Evolutionary conservation across 2,888 invertebrate species (phyloP).

Genomic region (Tenthredo livida): DNA sequence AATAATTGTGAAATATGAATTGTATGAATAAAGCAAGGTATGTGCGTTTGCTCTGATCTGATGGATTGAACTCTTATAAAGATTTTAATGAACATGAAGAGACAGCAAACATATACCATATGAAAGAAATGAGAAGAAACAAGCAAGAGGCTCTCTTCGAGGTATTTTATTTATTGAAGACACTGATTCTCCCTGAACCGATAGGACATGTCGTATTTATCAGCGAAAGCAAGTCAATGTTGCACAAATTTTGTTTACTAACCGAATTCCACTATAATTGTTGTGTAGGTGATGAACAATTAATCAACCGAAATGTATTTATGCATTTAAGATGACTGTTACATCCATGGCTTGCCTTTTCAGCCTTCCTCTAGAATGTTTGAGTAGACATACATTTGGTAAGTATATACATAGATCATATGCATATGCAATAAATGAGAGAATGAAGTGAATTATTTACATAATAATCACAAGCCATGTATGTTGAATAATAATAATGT

Average conservation of each 20-base stretch:
- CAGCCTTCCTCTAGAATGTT: neutral
- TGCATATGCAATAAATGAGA: neutral
- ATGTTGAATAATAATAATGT: slow-evolving; percentile 22
- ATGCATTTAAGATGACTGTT: slow-evolving; percentile 58
- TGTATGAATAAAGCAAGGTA: neutral
- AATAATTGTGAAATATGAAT: neutral
- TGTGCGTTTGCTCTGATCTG: neutral
- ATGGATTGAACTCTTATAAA: neutral
- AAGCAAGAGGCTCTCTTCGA: neutral
- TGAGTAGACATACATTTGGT: neutral
- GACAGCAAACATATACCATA: neutral
- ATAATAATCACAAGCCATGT: neutral
- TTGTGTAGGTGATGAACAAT: neutral
- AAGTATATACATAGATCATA: no score
- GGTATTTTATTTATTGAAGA: neutral
- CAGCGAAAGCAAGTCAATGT: neutral
- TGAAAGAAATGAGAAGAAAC: neutral
- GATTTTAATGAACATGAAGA: neutral
- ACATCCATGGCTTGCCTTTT: slow-evolving; percentile 31
- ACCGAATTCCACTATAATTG: neutral
- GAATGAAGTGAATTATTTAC: neutral
- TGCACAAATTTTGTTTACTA: neutral
- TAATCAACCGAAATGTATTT: slow-evolving; percentile 68
- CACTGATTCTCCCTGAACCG: neutral
- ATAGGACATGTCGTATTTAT: neutral